phyloP scores from a whole-genome alignment of 2,797 vertebrate genomes.

The Tympanoctomys barrerae region DNA sequence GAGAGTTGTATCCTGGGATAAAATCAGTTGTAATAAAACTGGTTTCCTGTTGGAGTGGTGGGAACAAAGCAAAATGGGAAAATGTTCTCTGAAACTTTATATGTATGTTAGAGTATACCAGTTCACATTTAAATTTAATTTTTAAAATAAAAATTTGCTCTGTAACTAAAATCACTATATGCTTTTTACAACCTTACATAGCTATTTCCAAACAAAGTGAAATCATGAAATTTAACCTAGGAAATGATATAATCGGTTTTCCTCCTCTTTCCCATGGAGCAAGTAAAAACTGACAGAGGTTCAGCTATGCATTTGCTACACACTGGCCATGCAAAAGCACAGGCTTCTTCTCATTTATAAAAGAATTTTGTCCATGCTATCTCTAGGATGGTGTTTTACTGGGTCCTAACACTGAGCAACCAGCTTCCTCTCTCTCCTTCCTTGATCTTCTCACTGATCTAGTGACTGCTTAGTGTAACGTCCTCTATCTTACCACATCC shows the following conservation, averaged over 20 bases:
- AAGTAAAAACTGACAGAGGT: not conserved
- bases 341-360: not conserved
- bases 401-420: not conserved
- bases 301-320: rapidly evolving
- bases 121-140: not conserved
- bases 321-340: rapidly evolving
- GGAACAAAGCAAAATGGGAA: not conserved
- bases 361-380: not conserved
- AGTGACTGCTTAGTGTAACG: not conserved
- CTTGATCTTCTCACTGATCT: not conserved
- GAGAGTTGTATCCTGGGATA: not conserved
- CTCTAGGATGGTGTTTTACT: not conserved
- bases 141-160: constrained; percentile 13
- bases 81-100: not conserved
- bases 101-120: not conserved
- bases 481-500: not conserved
- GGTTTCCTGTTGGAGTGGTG: not conserved
- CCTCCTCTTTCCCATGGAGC: not conserved
- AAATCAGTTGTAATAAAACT: not conserved
- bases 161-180: not conserved
- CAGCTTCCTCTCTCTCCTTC: not conserved
- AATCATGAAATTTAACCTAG: not conserved
- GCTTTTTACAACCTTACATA: not conserved
- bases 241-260: not conserved
- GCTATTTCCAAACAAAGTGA: not conserved